Conservation (phyloP, 92 coral and sea anemone species). For the Plumapathes pennacea region DNA sequence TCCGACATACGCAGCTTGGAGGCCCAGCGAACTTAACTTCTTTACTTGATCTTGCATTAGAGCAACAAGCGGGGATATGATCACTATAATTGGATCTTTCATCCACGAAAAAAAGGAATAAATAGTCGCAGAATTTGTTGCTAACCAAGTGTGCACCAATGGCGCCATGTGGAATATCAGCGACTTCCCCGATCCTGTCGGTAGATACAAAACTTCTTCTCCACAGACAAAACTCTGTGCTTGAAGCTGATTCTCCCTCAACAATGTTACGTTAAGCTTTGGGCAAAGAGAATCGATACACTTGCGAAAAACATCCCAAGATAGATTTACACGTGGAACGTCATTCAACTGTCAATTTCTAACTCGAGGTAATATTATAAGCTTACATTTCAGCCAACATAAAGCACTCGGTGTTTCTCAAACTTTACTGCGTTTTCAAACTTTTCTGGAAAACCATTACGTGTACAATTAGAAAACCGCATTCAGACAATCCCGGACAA, state of each 20-base stretch:
- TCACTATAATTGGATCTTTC: slow-evolving; percentile 4
- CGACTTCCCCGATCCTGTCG: slow-evolving; percentile 17
- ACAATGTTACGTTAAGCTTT: not conserved
- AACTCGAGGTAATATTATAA: no score
- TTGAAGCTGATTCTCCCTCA: not conserved
- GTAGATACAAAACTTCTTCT: slow-evolving; percentile 11
- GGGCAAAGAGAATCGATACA: not conserved
- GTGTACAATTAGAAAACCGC: no score
- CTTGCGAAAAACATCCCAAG: not conserved
- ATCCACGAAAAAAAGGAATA: no score
- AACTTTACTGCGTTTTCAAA: no score
- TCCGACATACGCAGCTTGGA: slow-evolving; percentile 42
- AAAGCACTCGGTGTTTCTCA: no score
- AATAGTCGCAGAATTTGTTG: no score
- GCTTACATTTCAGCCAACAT: no score
- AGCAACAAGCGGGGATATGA: slow-evolving; percentile 16
- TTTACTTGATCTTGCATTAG: slow-evolving; percentile 46
- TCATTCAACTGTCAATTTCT: no score
- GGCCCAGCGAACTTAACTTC: slow-evolving; percentile 3
- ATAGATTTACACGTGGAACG: no score
- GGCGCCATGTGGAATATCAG: slow-evolving; percentile 24
- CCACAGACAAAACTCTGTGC: slow-evolving; percentile 4
- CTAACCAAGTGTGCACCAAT: slow-evolving; percentile 5
- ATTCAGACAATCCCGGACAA: no score
- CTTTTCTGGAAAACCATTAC: no score